Base-by-base conservation (phyloP, 1,140 invertebrate genomes). In the Bombus affinis region DNA sequence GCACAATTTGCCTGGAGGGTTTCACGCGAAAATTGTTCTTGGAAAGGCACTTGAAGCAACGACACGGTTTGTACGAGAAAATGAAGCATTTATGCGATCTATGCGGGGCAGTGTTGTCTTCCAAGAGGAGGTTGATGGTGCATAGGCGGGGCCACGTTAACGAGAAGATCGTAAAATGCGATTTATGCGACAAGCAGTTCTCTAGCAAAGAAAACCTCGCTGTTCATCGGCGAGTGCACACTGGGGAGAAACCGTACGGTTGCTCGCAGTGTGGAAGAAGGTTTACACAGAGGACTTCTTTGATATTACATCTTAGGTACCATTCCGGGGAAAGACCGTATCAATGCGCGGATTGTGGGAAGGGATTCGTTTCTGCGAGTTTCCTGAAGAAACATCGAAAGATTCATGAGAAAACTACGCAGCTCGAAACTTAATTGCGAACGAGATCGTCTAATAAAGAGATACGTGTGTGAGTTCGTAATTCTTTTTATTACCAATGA, bases 321-420 rank as follows among this genome's bases (percentile, higher is more conserved):
- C 96, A 96, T 86, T 96, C 95, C 2, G 95, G 95, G 8, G 95
- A 96, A 84, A 95, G 96, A 59, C 96, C 96, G 2, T 96, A 96
- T 89, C 92, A 90, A 4, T 96, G 96, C 62, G 5, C 59, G 6
- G 84, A 90, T 9, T 93, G 92, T 65, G 90, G 80, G 6, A 93
- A 91, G 75, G 85, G 83, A 5, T 94, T 94, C 75, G 88, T 93
- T 15, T 90, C 93, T 1, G 87, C 81, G 0, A 90, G 88, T 3
- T 81, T 90, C 22, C 74, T 94, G 2, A 91, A 86, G 71, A 93
- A 91, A 35, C 93, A 94, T 77, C 82, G 71, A 9, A 92, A 89
- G 68, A 80, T 83, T 12, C 94, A 94, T 65, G 82, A 88, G 72
- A 90, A 81, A 25, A 15, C 53, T n/a, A 1, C 53, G 32, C 37